phyloP scores from a whole-genome alignment of 2,797 vertebrate genomes.

The Mormyrus proboscirostris region DNA sequence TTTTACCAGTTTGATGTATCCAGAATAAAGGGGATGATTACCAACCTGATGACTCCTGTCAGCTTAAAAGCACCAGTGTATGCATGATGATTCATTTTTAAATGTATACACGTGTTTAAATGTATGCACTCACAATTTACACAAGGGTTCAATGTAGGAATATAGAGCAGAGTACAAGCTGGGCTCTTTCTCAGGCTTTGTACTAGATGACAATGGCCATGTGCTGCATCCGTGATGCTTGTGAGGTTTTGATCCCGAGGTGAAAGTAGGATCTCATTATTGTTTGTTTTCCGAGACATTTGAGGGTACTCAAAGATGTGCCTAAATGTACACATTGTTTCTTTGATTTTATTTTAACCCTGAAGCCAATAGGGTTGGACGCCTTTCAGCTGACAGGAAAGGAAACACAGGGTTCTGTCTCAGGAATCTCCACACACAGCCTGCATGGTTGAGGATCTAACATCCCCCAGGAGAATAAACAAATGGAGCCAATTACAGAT shows the following conservation, averaged over 20 bases:
- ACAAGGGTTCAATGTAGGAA: background rate
- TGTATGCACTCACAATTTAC: background rate
- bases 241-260: background rate
- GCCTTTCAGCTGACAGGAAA: background rate
- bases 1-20: background rate
- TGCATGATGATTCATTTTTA: background rate
- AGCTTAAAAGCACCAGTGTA: background rate
- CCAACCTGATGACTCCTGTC: background rate
- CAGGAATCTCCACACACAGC: background rate
- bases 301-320: background rate
- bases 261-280: background rate
- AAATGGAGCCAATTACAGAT: background rate
- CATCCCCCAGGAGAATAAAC: slow-evolving; percentile 13
- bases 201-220: background rate
- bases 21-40: background rate
- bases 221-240: background rate
- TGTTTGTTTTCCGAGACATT: background rate
- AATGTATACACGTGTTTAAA: background rate
- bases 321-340: background rate
- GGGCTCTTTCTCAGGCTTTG: background rate
- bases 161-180: background rate
- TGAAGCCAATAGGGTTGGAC: background rate
- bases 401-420: background rate
- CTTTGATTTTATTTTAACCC: background rate
- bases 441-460: background rate